Percentiles rank a stretch among this genome's conserved stretches.
Evolutionary conservation across 2,888 invertebrate species (phyloP).

Genomic region (Hirtodrosophila confusa): DNA sequence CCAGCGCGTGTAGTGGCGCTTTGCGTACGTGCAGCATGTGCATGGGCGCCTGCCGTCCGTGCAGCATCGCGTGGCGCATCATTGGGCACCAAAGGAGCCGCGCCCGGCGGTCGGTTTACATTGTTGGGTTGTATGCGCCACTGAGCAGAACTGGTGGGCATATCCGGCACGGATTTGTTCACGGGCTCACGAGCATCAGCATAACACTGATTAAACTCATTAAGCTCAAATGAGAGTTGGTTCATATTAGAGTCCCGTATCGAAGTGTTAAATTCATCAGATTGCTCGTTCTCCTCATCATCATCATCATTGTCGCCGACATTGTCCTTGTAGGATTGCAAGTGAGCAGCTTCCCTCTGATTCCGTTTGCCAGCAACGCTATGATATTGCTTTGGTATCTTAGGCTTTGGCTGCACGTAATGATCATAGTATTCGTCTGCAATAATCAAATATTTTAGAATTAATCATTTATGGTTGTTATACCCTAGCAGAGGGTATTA

Average conservation of each 20-base stretch:
- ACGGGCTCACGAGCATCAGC: conserved; percentile 3
- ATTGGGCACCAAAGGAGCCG: conserved; percentile 61
- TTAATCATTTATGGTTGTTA: too few relatives aligned
- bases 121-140: conserved; percentile 65
- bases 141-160: conserved; percentile 36
- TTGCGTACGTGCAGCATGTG: too few relatives aligned
- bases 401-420: conserved; percentile 41
- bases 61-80: neutral
- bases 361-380: neutral
- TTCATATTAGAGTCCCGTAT: conserved; percentile 18
- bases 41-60: neutral
- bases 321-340: conserved; percentile 46
- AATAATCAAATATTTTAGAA: neutral
- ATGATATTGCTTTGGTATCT: conserved; percentile 32
- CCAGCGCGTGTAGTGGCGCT: too few relatives aligned
- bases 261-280: conserved; percentile 14
- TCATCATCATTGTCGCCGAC: conserved; percentile 17
- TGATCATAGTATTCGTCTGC: conserved; percentile 48
- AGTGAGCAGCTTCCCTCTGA: conserved; percentile 40
- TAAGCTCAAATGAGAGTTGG: conserved; percentile 40
- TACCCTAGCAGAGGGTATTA: too few relatives aligned
- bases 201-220: conserved; percentile 53
- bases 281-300: conserved; percentile 22
- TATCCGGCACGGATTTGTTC: too few relatives aligned
- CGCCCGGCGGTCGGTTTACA: conserved; percentile 58